phyloP scores from a whole-genome alignment of 2,113 vertebrate species.

The Rhea americana region DNA sequence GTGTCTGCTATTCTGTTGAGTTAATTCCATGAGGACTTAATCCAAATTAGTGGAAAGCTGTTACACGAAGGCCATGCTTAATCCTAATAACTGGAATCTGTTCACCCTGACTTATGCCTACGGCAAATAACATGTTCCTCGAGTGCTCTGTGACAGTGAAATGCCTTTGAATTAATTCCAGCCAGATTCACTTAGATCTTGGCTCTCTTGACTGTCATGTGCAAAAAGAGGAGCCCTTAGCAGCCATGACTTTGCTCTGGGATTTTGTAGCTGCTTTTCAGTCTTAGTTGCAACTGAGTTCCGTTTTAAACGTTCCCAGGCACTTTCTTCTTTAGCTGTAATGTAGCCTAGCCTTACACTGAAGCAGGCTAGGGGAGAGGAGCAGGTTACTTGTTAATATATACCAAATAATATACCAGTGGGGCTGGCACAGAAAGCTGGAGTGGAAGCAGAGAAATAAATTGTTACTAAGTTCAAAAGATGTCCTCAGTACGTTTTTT shows the following conservation, averaged over 20 bases:
- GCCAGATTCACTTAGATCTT: neutral
- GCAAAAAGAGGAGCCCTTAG: neutral
- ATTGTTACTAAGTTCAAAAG: neutral
- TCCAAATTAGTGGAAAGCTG: constrained; percentile 18
- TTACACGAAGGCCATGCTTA: neutral
- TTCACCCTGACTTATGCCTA: neutral
- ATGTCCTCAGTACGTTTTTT: neutral
- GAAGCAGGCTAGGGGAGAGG: neutral
- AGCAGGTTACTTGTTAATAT: neutral
- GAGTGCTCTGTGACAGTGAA: neutral
- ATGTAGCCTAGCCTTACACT: neutral
- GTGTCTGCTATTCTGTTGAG: neutral
- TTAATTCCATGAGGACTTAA: neutral
- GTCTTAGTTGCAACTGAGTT: neutral
- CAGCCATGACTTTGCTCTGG: neutral
- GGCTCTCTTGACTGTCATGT: neutral
- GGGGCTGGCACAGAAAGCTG: no score
- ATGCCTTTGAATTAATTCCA: constrained; percentile 21
- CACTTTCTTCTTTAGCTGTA: neutral
- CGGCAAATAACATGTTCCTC: neutral
- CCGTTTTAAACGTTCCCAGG: neutral
- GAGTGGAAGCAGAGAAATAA: neutral
- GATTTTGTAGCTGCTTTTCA: neutral
- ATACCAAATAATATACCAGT: fast-evolving
- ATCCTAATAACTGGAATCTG: neutral